phyloP scores from a whole-genome alignment of 2,888 invertebrate genomes.

The Cepaea hortensis region DNA sequence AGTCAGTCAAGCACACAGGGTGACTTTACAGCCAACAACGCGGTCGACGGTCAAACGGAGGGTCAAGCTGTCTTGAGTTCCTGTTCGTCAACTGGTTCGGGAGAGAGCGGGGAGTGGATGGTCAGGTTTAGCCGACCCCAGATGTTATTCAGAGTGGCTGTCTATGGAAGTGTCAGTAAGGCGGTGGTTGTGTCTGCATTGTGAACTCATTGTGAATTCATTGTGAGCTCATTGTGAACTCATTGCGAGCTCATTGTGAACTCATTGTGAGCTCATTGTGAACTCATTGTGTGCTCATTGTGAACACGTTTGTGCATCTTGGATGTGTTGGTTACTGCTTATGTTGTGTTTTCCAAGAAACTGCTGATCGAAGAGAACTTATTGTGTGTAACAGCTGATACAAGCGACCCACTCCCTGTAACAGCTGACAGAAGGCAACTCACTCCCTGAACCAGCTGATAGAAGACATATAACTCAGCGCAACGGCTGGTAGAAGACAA shows the following conservation, averaged over 20 bases:
- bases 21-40: not conserved
- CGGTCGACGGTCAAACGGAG: not conserved
- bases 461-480: too few species aligned
- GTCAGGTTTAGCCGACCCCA: not conserved
- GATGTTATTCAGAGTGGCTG: not conserved
- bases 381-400: not conserved
- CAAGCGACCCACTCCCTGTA: too few species aligned
- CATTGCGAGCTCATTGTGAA: not conserved
- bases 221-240: not conserved
- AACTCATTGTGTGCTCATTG: not conserved
- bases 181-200: not conserved
- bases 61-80: not conserved
- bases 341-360: not conserved
- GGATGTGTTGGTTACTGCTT: not conserved
- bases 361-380: not conserved
- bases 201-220: not conserved
- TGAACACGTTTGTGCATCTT: not conserved
- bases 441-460: too few species aligned
- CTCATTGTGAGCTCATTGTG: not conserved
- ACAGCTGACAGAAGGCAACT: too few species aligned
- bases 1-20: not conserved
- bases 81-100: not conserved
- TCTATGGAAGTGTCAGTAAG: not conserved
- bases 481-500: too few species aligned
- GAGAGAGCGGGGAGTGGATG: not conserved